These are phyloP conservation scores for Heterodera carotae DNA, from an alignment of 1,140 invertebrate genomes.

Conservation along the genomic window DNA sequence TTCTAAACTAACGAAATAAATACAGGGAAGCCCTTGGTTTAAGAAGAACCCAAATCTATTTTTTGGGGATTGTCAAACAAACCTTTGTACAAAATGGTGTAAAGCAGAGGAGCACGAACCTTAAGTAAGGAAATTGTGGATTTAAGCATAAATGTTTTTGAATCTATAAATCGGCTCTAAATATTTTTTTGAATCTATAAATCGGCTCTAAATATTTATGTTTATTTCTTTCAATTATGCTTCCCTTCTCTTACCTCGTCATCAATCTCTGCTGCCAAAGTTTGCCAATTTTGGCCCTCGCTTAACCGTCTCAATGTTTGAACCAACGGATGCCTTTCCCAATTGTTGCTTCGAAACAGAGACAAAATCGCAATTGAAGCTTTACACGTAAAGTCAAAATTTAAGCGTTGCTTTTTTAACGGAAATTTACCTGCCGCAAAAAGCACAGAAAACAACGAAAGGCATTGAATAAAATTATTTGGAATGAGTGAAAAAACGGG, in stretches of 20 bases:
- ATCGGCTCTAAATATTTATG: background rate
- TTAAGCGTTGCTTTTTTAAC: slow-evolving; percentile 2
- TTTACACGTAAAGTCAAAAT: slow-evolving; percentile 1
- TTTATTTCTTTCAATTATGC: too few species aligned
- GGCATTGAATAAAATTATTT: slow-evolving; percentile 32
- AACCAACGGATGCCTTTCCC: slow-evolving; percentile 22
- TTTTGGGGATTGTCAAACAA: background rate
- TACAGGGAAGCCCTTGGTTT: background rate
- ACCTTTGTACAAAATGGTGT: slow-evolving; percentile 25
- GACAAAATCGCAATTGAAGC: slow-evolving; percentile 14
- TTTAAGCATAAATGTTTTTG: slow-evolving; percentile 21
- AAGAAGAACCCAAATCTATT: too few species aligned
- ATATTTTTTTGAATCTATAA: slow-evolving; percentile 1
- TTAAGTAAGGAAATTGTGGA: too few species aligned
- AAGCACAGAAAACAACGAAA: slow-evolving; percentile 33
- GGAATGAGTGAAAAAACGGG: slow-evolving; percentile 30
- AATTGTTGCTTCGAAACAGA: slow-evolving; percentile 11
- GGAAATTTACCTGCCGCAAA: slow-evolving; percentile 28
- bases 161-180: background rate
- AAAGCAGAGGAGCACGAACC: slow-evolving; percentile 17
- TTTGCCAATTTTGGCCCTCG: slow-evolving; percentile 6
- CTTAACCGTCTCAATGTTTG: slow-evolving; percentile 7
- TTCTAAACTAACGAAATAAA: background rate
- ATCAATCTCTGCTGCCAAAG: slow-evolving; percentile 8
- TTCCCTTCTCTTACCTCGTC: slow-evolving; percentile 16